Conservation (phyloP, 1,140 invertebrate species). For the Dendroctonus valens region DNA sequence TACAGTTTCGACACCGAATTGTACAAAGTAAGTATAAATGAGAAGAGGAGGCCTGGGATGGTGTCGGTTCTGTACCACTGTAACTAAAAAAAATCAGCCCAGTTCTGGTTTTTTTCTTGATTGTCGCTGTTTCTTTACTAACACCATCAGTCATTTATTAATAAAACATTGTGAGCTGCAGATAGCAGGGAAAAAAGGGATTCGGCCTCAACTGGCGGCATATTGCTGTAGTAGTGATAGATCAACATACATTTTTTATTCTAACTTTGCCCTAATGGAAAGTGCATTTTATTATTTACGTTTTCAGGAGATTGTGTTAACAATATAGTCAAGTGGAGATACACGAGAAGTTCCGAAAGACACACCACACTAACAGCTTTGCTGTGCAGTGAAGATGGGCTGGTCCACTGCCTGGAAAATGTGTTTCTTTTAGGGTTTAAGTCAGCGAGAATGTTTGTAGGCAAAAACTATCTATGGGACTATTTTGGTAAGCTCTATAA, state of each 20-base stretch:
- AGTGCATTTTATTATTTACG: constrained; percentile 12
- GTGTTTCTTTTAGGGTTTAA: constrained; percentile 93
- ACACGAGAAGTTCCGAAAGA: constrained; percentile 71
- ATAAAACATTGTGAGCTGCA: background rate
- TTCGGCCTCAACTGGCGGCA: background rate
- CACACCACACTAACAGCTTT: constrained; percentile 89
- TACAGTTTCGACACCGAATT: constrained; percentile 20
- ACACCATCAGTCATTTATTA: background rate
- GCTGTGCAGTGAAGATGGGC: constrained; percentile 90
- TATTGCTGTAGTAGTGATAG: background rate
- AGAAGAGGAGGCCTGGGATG: background rate
- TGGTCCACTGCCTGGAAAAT: constrained; percentile 91
- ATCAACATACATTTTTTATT: background rate
- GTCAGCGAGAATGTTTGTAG: constrained; percentile 86
- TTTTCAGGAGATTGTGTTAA: constrained; percentile 88
- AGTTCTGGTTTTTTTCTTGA: background rate
- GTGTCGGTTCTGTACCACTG: constrained; percentile 22
- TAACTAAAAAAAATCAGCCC: constrained; percentile 3
- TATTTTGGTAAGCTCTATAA: constrained; percentile 74
- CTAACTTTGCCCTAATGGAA: no score
- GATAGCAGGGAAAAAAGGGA: no score
- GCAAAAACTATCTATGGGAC: constrained; percentile 97
- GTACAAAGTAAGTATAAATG: constrained; percentile 11
- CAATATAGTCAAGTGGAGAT: constrained; percentile 95
- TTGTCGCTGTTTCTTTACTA: no score